A percentile compares a stretch with the other conserved stretches of the same genome.
phyloP scores from a whole-genome alignment of 2,113 vertebrate genomes.

The Genyomyrus donnyi region DNA sequence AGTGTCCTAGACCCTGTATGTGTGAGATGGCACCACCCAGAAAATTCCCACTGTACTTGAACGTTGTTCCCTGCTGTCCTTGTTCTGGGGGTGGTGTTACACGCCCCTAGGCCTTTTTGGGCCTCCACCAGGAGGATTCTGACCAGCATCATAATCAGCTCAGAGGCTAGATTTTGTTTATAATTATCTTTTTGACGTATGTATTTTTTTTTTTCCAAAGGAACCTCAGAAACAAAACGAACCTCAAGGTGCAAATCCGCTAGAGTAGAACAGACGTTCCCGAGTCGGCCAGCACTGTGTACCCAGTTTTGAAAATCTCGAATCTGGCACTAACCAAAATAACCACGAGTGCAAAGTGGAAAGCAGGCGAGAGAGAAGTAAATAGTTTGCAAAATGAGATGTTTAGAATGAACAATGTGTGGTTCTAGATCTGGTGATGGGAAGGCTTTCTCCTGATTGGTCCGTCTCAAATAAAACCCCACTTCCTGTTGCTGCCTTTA shows the following conservation, averaged over 20 bases:
- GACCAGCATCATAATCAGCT: neutral
- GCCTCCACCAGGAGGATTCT: constrained; percentile 6
- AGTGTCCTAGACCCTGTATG: neutral
- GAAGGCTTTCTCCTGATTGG: constrained; percentile 8
- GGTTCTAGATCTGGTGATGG: constrained; percentile 1
- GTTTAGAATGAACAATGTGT: neutral
- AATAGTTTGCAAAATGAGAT: neutral
- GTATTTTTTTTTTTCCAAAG: constrained; percentile 24
- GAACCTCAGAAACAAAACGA: constrained; percentile 28
- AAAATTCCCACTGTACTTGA: constrained; percentile 46
- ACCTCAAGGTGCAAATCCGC: constrained; percentile 24
- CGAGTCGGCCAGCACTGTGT: neutral
- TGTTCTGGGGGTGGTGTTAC: neutral
- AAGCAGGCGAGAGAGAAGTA: neutral
- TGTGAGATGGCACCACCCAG: constrained; percentile 48
- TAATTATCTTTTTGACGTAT: neutral
- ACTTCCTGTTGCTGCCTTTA: neutral
- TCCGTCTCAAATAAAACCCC: neutral
- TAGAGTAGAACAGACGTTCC: neutral
- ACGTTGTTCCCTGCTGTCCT: constrained; percentile 38
- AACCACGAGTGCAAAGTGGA: neutral
- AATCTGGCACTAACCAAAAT: constrained; percentile 16
- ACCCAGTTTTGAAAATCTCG: neutral
- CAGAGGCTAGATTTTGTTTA: neutral
- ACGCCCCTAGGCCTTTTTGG: constrained; percentile 11